Conservation (phyloP, 2,888 invertebrate genomes). For the Agrochola macilenta region DNA sequence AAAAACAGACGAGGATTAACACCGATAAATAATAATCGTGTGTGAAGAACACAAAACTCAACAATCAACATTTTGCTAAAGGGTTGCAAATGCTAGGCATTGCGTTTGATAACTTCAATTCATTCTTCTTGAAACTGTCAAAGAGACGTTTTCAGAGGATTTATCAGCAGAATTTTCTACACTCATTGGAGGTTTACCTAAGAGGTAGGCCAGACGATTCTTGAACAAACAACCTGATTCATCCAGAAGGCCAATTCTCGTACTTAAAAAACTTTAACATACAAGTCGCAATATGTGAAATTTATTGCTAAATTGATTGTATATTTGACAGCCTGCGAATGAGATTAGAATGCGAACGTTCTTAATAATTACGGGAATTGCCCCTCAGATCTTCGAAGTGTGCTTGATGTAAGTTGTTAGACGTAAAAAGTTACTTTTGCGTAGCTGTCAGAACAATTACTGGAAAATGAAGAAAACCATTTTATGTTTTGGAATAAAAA, state of each 20-base stretch:
- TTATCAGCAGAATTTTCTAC: not conserved
- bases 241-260: too few species aligned
- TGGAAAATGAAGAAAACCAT: not conserved
- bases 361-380: too few species aligned
- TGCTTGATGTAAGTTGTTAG: not conserved
- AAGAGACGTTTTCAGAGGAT: not conserved
- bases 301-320: too few species aligned
- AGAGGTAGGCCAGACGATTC: too few species aligned
- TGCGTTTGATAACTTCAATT: not conserved
- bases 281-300: too few species aligned
- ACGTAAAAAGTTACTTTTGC: not conserved
- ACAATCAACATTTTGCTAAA: not conserved
- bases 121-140: not conserved
- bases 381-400: not conserved
- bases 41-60: not conserved
- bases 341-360: too few species aligned
- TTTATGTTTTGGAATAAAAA: constrained; percentile 1
- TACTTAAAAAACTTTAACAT: too few species aligned
- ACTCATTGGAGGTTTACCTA: not conserved
- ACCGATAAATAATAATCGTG: constrained; percentile 35
- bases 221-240: not conserved
- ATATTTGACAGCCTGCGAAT: too few species aligned
- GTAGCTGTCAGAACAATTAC: not conserved
- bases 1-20: constrained; percentile 47
- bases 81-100: not conserved